Percentiles rank a stretch among this genome's conserved stretches.
These are phyloP conservation scores for Petaurus breviceps DNA, from an alignment of 2,113 vertebrate species.

Conservation along the genomic window DNA sequence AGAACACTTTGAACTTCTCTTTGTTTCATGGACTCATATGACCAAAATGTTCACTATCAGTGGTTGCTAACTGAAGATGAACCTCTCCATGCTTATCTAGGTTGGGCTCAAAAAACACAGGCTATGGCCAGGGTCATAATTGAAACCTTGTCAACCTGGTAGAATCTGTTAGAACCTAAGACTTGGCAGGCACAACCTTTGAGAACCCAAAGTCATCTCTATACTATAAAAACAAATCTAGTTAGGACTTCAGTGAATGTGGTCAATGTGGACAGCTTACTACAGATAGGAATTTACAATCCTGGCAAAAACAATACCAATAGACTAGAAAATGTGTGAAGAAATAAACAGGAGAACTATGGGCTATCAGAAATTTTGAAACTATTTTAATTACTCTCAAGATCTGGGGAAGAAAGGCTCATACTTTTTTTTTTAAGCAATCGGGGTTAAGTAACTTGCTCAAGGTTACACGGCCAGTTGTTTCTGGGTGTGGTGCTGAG, in stretches of 20 bases:
- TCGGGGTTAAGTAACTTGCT: too few species aligned
- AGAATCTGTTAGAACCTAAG: not conserved
- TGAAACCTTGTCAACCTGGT: not conserved
- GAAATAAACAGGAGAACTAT: not conserved
- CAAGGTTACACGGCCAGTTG: too few species aligned
- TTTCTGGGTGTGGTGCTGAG: too few species aligned
- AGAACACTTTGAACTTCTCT: not conserved
- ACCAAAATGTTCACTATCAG: not conserved
- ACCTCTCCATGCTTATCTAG: not conserved
- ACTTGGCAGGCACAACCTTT: not conserved
- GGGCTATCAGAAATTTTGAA: not conserved
- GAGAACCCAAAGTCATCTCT: not conserved
- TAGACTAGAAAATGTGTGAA: not conserved
- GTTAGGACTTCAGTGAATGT: not conserved
- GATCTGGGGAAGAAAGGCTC: not conserved
- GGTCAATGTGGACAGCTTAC: not conserved
- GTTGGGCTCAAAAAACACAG: not conserved
- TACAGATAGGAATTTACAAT: not conserved
- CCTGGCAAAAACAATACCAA: not conserved
- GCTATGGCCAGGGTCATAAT: not conserved
- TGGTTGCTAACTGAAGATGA: not conserved
- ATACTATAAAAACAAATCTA: not conserved
- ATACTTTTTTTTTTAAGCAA: too few species aligned
- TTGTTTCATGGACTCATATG: not conserved
- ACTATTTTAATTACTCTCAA: not conserved